Evolutionary conservation across 1,140 invertebrate genomes (phyloP).

Genomic region (Zaprionus kolodkinae): DNA sequence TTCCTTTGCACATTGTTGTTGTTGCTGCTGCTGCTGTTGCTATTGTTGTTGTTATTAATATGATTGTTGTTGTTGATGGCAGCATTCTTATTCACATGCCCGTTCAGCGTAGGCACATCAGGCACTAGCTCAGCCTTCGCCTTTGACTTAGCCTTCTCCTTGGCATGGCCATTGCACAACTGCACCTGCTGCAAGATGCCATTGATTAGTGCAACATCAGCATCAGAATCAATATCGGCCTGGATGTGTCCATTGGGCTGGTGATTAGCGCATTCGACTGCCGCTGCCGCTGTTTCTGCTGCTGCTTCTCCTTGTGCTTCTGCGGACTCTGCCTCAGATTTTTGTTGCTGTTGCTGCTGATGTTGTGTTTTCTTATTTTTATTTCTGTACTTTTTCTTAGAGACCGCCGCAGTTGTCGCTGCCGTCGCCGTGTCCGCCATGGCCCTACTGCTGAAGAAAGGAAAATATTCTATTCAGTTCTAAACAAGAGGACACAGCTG

Average conservation of each 20-base stretch:
- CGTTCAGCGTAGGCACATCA: constrained; percentile 39
- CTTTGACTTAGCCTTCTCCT: constrained; percentile 23
- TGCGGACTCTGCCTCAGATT: constrained; percentile 14
- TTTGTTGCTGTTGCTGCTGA: constrained; percentile 49
- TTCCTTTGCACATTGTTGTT: constrained; percentile 37
- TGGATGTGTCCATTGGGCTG: constrained; percentile 52
- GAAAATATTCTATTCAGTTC: constrained; percentile 17
- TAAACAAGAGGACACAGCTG: constrained; percentile 42
- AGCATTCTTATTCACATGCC: constrained; percentile 51
- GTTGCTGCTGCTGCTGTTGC: constrained; percentile 20
- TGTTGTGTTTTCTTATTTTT: constrained; percentile 60
- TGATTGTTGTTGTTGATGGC: constrained; percentile 63
- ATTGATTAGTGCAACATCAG: constrained; percentile 34
- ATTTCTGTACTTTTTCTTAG: constrained; percentile 67
- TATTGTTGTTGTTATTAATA: constrained; percentile 55
- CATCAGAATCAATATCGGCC: constrained; percentile 5
- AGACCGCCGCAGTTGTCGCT: constrained; percentile 43
- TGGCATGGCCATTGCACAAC: constrained; percentile 57
- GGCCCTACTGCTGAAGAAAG: constrained; percentile 9
- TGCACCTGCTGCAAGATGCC: constrained; percentile 57
- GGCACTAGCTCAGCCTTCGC: constrained; percentile 11
- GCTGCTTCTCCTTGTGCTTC: constrained; percentile 4
- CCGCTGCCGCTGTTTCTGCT: constrained; percentile 1
- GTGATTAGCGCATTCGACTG: constrained; percentile 19
- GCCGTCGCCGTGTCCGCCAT: constrained; percentile 66